Evolutionary conservation across 2,888 invertebrate genomes (phyloP).

Genomic region (Dysmachus trigonus): DNA sequence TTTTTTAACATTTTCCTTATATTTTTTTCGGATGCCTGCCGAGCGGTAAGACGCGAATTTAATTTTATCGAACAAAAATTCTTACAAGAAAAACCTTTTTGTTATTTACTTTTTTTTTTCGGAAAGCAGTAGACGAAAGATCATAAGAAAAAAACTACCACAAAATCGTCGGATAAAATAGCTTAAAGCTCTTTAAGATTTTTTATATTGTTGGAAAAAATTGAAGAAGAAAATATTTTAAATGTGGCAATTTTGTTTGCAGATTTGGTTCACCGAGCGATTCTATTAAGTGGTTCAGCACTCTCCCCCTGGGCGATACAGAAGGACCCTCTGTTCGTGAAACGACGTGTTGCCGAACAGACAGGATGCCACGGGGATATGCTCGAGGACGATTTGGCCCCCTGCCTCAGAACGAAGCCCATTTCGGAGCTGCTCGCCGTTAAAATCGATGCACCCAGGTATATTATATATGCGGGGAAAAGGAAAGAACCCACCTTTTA

Average conservation of each 20-base stretch:
- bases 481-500: background rate
- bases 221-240: background rate
- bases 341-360: conserved; percentile 82
- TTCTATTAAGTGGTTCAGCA: conserved; percentile 89
- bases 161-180: background rate
- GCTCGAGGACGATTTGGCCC: conserved; percentile 83
- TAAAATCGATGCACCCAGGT: conserved; percentile 78
- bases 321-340: conserved; percentile 82
- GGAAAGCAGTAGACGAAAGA: too few species aligned
- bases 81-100: background rate
- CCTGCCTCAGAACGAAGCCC: conserved; percentile 82
- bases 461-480: too few species aligned
- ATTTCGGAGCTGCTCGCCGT: conserved; percentile 78
- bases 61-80: background rate
- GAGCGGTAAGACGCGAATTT: background rate
- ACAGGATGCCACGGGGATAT: conserved; percentile 85
- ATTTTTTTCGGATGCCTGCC: background rate
- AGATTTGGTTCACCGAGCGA: conserved; percentile 88
- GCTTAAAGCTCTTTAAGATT: background rate
- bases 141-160: background rate
- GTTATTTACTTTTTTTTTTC: too few species aligned
- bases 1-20: background rate
- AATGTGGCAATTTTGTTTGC: conserved; percentile 59
- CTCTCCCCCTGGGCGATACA: conserved; percentile 92
- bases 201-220: background rate